Evolutionary conservation across 2,888 invertebrate species (phyloP).

Genomic region (Pyrochroa serraticornis): DNA sequence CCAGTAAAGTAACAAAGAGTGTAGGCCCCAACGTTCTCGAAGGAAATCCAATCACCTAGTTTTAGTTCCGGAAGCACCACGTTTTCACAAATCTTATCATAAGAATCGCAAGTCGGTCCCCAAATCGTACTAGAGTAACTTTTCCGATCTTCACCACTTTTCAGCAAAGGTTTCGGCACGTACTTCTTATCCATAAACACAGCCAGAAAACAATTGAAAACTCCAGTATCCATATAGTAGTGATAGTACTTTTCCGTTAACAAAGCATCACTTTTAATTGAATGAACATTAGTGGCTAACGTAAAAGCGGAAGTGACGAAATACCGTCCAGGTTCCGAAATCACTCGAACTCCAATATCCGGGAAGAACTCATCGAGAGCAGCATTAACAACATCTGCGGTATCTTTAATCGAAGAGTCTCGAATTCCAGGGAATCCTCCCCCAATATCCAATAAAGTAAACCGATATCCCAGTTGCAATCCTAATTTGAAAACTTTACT

Average conservation of each 20-base stretch:
- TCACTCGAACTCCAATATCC: slow-evolving; percentile 79
- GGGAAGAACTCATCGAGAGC: slow-evolving; percentile 85
- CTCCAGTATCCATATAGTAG: slow-evolving; percentile 97
- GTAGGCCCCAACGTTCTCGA: slow-evolving; percentile 98
- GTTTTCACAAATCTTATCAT: slow-evolving; percentile 78
- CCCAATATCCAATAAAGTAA: slow-evolving; percentile 44
- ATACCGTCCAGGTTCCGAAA: slow-evolving; percentile 96
- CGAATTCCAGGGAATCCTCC: slow-evolving; percentile 46
- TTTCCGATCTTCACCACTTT: slow-evolving; percentile 61
- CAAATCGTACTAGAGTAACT: slow-evolving; percentile 74
- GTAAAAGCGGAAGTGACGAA: slow-evolving; percentile 96
- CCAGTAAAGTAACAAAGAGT: slow-evolving; percentile 89
- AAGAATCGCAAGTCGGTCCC: slow-evolving; percentile 96
- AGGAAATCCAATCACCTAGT: slow-evolving; percentile 87
- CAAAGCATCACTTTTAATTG: slow-evolving; percentile 63
- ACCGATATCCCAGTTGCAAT: slow-evolving; percentile 37
- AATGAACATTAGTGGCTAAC: slow-evolving; percentile 85
- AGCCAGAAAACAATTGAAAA: slow-evolving; percentile 91
- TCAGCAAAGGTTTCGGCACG: slow-evolving; percentile 72
- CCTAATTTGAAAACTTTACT: slow-evolving; percentile 41
- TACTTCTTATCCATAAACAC: slow-evolving; percentile 89
- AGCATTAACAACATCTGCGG: slow-evolving; percentile 77
- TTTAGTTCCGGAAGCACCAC: slow-evolving; percentile 73
- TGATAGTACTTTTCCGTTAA: not conserved
- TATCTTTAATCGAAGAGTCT: slow-evolving; percentile 74